A percentile compares a stretch with the other conserved stretches of the same genome.
Evolutionary conservation across 1,140 invertebrate species (phyloP).

Genomic region (Drosophila micromelanica): DNA sequence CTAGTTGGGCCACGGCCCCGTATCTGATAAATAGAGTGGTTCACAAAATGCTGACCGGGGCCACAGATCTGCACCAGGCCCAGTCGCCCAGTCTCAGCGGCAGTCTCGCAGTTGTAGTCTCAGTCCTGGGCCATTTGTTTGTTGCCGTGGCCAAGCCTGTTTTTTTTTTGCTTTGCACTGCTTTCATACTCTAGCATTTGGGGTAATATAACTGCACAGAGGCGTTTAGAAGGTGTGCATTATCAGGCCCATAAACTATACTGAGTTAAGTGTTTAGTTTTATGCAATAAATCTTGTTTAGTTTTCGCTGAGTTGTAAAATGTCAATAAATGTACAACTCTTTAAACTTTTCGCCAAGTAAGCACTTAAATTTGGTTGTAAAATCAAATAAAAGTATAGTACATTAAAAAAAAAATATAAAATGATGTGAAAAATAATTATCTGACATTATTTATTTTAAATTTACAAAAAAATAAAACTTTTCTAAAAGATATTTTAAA

Average conservation of each 20-base stretch:
- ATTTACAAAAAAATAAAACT: too few species aligned
- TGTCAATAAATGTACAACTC: too few species aligned
- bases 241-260: slow-evolving; percentile 18
- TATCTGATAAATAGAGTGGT: slow-evolving; percentile 83
- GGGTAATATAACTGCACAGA: slow-evolving; percentile 22
- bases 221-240: slow-evolving; percentile 23
- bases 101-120: slow-evolving; percentile 23
- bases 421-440: too few species aligned
- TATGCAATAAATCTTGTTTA: neutral
- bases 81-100: slow-evolving; percentile 9
- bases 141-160: slow-evolving; percentile 75
- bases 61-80: slow-evolving; percentile 42
- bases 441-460: too few species aligned
- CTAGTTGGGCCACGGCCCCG: slow-evolving; percentile 66
- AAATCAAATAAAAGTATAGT: too few species aligned
- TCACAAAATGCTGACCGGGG: slow-evolving; percentile 79
- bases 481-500: too few species aligned
- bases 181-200: slow-evolving; percentile 31
- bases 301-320: too few species aligned
- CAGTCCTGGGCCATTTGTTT: slow-evolving; percentile 71
- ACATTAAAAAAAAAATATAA: too few species aligned
- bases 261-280: neutral
- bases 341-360: too few species aligned
- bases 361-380: too few species aligned
- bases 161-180: slow-evolving; percentile 41